Evolutionary conservation across 92 coral and sea anemone genomes (phyloP).

Genomic region (Porites lobata): DNA sequence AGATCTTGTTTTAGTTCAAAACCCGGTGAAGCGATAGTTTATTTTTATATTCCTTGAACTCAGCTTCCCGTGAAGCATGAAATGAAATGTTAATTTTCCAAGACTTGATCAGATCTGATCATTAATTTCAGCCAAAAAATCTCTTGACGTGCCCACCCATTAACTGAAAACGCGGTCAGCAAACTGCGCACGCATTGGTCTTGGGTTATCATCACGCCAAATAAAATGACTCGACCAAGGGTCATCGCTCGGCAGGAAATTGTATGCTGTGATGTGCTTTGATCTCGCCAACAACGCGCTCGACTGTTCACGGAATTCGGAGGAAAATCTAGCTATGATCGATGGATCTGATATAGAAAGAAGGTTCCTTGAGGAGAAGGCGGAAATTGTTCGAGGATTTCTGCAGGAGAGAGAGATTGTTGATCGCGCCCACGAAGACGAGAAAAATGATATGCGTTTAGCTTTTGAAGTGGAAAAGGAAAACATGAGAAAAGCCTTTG

Average conservation of each 20-base stretch:
- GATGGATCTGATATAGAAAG: slow-evolving; percentile 66
- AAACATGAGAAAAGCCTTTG: slow-evolving; percentile 83
- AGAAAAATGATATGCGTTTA: slow-evolving; percentile 84
- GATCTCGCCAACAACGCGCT: slow-evolving; percentile 1
- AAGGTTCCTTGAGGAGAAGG: slow-evolving; percentile 83
- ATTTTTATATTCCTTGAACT: background rate
- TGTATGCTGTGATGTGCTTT: slow-evolving; percentile 13
- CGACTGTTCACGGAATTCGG: slow-evolving; percentile 6
- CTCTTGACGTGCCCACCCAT: background rate
- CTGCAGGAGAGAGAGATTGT: slow-evolving; percentile 92
- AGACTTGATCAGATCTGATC: background rate
- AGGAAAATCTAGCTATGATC: slow-evolving; percentile 7
- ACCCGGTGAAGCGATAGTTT: background rate
- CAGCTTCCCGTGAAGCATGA: background rate
- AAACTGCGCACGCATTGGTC: slow-evolving; percentile 49
- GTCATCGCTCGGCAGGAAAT: slow-evolving; percentile 20
- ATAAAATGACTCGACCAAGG: slow-evolving; percentile 33
- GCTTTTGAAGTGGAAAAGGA: slow-evolving; percentile 92
- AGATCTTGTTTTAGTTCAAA: background rate
- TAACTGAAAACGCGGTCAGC: background rate
- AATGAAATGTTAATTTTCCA: background rate
- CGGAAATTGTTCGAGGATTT: slow-evolving; percentile 96
- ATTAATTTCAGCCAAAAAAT: background rate
- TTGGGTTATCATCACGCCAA: slow-evolving; percentile 6
- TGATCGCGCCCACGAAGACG: slow-evolving; percentile 89